Evolutionary conservation across 2,113 vertebrate species (phyloP).

Genomic region (Calyptomena viridis): DNA sequence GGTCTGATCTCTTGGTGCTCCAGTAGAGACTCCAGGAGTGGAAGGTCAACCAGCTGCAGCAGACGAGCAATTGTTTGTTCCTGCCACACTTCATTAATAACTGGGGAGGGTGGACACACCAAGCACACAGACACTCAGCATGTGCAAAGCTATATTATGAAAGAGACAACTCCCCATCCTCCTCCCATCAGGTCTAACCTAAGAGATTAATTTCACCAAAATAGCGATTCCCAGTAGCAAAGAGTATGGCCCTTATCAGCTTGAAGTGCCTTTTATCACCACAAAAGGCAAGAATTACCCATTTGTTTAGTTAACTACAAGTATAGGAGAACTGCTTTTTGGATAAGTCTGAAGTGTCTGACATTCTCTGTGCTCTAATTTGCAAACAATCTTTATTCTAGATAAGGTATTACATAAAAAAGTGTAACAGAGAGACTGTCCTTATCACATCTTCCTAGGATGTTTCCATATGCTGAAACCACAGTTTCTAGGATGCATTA

Average conservation of each 20-base stretch:
- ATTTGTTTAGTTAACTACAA: slow-evolving; percentile 47
- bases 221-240: neutral
- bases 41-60: slow-evolving; percentile 92
- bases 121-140: neutral
- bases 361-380: slow-evolving; percentile 41
- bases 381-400: slow-evolving; percentile 45
- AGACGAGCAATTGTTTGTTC: slow-evolving; percentile 91
- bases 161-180: neutral
- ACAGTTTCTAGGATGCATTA: neutral
- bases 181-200: neutral
- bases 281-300: slow-evolving; percentile 33
- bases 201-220: neutral
- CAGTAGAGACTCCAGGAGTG: slow-evolving; percentile 87
- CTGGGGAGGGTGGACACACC: slow-evolving; percentile 58
- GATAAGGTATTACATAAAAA: slow-evolving; percentile 1
- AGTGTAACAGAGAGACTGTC: neutral
- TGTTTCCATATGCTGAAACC: neutral
- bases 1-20: slow-evolving; percentile 70
- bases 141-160: neutral
- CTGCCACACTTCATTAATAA: slow-evolving; percentile 91
- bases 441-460: neutral
- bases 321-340: slow-evolving; percentile 25
- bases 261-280: neutral
- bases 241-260: neutral
- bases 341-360: slow-evolving; percentile 41